Evolutionary conservation across 2,888 invertebrate genomes (phyloP), one percentile per base, ranked within the genome.

Genomic region (Stictocephala bisonia): DNA sequence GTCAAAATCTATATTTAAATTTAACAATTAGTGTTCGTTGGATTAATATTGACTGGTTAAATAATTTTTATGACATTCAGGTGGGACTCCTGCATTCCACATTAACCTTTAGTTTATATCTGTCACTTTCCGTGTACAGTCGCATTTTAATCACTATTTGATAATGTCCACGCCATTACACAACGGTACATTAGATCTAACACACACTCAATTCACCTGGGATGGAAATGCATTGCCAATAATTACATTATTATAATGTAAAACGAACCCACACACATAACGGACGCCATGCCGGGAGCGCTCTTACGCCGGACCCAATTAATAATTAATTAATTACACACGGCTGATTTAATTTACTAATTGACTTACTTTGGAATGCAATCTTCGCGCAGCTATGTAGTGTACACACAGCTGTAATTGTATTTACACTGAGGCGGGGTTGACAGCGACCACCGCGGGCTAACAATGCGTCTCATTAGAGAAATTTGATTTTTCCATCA

Each of bases 211-310:
- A n/a, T n/a, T n/a, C n/a, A n/a, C n/a, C n/a, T n/a, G n/a, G n/a
- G n/a, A n/a, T 64, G 15, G 31, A 60, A 60, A 60, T 35, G 35
- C 15, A 11, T 11, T 41, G 22, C 9, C 15, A 64, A 44, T 64
- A 26, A 64, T 64, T 64, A 44, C 64, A 64, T 64, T 64, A 64
- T 64, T 44, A 64, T 44, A 9, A 64, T 44, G 64, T 31, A 27
- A 60, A 35, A 35, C 60, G 56, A n/a, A 29, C 29, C 31, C 11
- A 13, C n/a, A n/a, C n/a, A n/a, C n/a, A n/a, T n/a, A n/a, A n/a
- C n/a, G n/a, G n/a, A n/a, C n/a, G n/a, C n/a, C n/a, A n/a, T n/a
- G n/a, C n/a, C 22, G 26, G 15, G 53, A 3, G 24, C 27, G 27
- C 27, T 53, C 24, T 20, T 15, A 29, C 9, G 18, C 40, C 20